A percentile compares a stretch with the other conserved stretches of the same genome.
These are phyloP conservation scores for Pseudomyrmex concolor DNA, from an alignment of 1,140 invertebrate species.

Conservation along the genomic window DNA sequence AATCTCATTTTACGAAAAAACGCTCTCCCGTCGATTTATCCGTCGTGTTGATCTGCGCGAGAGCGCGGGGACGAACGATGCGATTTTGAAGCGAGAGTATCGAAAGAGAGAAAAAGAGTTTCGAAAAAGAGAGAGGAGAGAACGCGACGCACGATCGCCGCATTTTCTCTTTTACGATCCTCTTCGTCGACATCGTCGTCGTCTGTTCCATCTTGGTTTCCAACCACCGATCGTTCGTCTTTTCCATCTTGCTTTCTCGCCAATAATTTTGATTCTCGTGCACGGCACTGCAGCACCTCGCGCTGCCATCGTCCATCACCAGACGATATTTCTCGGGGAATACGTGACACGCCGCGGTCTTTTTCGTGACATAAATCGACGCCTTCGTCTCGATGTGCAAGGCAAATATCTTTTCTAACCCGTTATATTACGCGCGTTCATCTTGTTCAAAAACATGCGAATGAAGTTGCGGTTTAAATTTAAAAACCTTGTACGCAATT, in stretches of 20 bases:
- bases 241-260: constrained; percentile 53
- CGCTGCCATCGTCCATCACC: constrained; percentile 33
- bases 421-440: constrained; percentile 8
- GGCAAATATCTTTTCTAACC: constrained; percentile 45
- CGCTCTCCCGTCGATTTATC: constrained; percentile 48
- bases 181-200: constrained; percentile 19
- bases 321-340: constrained; percentile 50
- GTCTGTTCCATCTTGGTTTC: constrained; percentile 52
- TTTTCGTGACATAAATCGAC: constrained; percentile 50
- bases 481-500: not conserved
- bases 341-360: constrained; percentile 51
- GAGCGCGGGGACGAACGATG: constrained; percentile 37
- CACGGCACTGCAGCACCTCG: constrained; percentile 5
- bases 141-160: constrained; percentile 37
- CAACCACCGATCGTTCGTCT: constrained; percentile 35
- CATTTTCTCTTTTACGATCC: constrained; percentile 53
- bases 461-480: constrained; percentile 1
- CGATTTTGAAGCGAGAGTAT: constrained; percentile 46
- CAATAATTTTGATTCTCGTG: constrained; percentile 55
- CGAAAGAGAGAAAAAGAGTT: not conserved
- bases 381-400: constrained; percentile 25
- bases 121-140: too few relatives aligned
- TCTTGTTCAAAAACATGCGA: constrained; percentile 30
- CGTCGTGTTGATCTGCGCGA: constrained; percentile 47
- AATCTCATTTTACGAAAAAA: constrained; percentile 59